A percentile compares a stretch with the other conserved stretches of the same genome.
These are phyloP conservation scores for Watsonalla cultraria DNA, from an alignment of 2,888 invertebrate genomes.

Conservation along the genomic window DNA sequence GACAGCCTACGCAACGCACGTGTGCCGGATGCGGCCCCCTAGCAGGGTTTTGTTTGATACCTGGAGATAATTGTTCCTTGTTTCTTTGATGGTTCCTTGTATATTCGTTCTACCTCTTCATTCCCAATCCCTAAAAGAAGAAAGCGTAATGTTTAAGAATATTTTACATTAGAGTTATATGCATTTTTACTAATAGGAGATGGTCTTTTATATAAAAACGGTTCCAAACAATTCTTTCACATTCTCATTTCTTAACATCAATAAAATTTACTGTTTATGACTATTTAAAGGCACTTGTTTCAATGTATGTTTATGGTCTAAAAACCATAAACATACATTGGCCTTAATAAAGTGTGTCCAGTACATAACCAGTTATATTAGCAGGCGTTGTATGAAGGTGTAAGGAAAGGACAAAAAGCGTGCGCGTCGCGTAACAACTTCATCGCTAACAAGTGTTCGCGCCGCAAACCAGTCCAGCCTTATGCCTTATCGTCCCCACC, in stretches of 20 bases:
- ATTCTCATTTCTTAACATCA: too few species aligned
- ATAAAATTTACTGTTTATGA: too few species aligned
- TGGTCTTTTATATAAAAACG: too few species aligned
- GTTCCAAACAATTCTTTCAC: too few species aligned
- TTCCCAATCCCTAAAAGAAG: too few species aligned
- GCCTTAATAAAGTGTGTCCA: background rate
- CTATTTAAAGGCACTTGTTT: too few species aligned
- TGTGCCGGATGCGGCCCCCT: constrained; percentile 36
- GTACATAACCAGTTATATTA: background rate
- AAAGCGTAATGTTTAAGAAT: too few species aligned
- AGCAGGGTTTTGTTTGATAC: background rate
- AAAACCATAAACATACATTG: too few species aligned
- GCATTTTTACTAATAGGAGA: too few species aligned
- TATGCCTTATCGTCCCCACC: constrained; percentile 6
- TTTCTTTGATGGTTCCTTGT: background rate
- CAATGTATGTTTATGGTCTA: too few species aligned
- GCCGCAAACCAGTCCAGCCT: constrained; percentile 35
- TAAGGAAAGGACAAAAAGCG: constrained; percentile 39
- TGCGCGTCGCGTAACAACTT: constrained; percentile 69
- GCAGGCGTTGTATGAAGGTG: background rate
- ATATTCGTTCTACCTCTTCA: too few species aligned
- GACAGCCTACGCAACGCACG: constrained; percentile 28
- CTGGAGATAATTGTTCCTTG: constrained; percentile 2
- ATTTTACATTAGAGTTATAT: too few species aligned
- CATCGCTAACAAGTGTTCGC: constrained; percentile 62